Evolutionary conservation across 2,888 invertebrate genomes (phyloP), one percentile per base, ranked within the genome.

Genomic region (Phortica okadai): DNA sequence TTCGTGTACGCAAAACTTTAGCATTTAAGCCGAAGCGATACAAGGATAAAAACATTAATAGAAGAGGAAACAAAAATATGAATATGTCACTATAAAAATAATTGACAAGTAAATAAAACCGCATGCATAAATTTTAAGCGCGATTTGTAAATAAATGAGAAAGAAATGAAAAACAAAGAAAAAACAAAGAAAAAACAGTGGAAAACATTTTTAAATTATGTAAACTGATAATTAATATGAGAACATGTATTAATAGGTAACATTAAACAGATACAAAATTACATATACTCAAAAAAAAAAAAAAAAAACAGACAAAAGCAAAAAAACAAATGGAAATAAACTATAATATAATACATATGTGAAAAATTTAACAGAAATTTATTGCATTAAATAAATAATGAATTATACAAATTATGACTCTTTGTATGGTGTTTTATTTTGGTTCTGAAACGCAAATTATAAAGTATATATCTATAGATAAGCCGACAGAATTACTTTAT

Each of bases 321-420:
- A 80, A 79, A 70, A 79, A 75, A 81, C 42, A 75, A 75, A 81
- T 41, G 4, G 11, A 67, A 67, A 41, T 5, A 42, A 67, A 67
- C 44, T 70, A 70, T 14, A 45, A 16, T 70, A 70, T 21, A 41
- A 70, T 21, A 67, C 54, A 56, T 74, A 74, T 70, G 62, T 76
- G 70, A 72, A 84, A 86, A 84, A 85, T 84, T 89, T 80, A 83
- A 87, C 80, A 62, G 82, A 84, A 80, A 89, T 89, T 87, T 86
- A 87, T 85, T 87, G 89, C 85, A 86, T 86, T 88, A 81, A 89
- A 86, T 86, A 89, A 89, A 88, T 79, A 89, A 82, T 82, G 81
- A 84, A 86, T 81, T 83, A 77, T 86, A 81, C 59, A 72, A 74
- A 69, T 45, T 56, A 42, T 62, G 62, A 16, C 21, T 62, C 33